Evolutionary conservation across 2,113 vertebrate species (phyloP), one percentile per base, ranked within the genome.

Genomic region (Strix uralensis): DNA sequence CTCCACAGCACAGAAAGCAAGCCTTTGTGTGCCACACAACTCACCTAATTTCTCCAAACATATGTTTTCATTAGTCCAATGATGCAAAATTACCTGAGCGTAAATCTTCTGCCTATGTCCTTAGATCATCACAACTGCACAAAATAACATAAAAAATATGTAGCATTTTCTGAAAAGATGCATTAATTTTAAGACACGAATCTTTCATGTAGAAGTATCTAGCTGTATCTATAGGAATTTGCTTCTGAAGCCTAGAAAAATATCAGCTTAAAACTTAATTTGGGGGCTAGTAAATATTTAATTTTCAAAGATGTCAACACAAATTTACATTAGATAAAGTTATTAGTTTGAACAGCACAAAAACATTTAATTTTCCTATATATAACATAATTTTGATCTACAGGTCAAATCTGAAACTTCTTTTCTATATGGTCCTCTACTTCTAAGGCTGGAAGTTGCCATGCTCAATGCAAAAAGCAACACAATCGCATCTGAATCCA

Each of bases 121-220:
- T 72, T 2, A 34, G 29, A 38, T 6, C 49, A 58, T 23, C 26
- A 52, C 17, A 73, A 26, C 5, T n/a, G 42, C 86, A 69, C n/a
- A 54, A 54, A 91, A 2, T 30, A 51, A 55, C 58, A 42, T 29
- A 1, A 4, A 17, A 49, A 58, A 14, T 0, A 38, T 2, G 10
- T 14, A 38, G 29, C 17, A 25, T 12, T 46, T 51, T 21, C 38
- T 30, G 13, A 22, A 58, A 73, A 25, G 4, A 61, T 2, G 11
- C 2, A 6, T 7, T 2, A 3, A 46, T 40, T 79, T 62, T 9
- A 49, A 67, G 15, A 30, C 30, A 29, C 17, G 11, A 70, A 36
- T 47, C 49, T 30, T 11, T 32, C 22, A 40, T 5, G 15, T 6
- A 55, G 27, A 14, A 61, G 8, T 10, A 78, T 27, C 27, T 18